A percentile compares a stretch with the other conserved stretches of the same genome.
Conservation (phyloP, 2,888 invertebrate species). For the Thymelicus lineola region DNA sequence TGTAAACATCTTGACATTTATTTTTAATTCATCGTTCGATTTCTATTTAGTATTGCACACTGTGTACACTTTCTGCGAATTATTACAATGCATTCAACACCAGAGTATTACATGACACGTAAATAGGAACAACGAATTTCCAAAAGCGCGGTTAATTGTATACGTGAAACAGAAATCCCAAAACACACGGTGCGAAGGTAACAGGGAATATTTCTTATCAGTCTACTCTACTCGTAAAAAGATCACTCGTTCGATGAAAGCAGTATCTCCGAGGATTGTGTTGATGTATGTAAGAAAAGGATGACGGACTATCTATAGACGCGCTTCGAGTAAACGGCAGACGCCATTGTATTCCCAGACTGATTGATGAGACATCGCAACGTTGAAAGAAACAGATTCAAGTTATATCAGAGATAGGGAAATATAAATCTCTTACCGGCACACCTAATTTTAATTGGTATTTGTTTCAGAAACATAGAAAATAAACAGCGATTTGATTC, state of each 20-base stretch:
- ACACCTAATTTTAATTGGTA: constrained; percentile 37
- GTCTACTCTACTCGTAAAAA: constrained; percentile 81
- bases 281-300: constrained; percentile 84
- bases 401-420: constrained; percentile 26
- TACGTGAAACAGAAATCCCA: constrained; percentile 73
- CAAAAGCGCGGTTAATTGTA: constrained; percentile 77
- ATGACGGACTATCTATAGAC: constrained; percentile 81
- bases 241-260: constrained; percentile 78
- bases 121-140: constrained; percentile 42
- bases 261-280: constrained; percentile 77
- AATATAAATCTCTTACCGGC: constrained; percentile 41
- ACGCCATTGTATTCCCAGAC: constrained; percentile 72
- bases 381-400: constrained; percentile 23
- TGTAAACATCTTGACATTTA: constrained; percentile 80
- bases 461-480: constrained; percentile 38
- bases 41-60: constrained; percentile 29
- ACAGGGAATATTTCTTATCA: constrained; percentile 82
- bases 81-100: constrained; percentile 10
- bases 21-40: constrained; percentile 40
- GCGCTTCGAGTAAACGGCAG: constrained; percentile 74
- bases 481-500: constrained; percentile 45
- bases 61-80: constrained; percentile 23
- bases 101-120: constrained; percentile 9
- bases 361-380: constrained; percentile 48
- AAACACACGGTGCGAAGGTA: constrained; percentile 81